These are phyloP conservation scores for Stichodactyla mertensii DNA, from an alignment of 64 coral and sea anemone species.

Conservation along the genomic window DNA sequence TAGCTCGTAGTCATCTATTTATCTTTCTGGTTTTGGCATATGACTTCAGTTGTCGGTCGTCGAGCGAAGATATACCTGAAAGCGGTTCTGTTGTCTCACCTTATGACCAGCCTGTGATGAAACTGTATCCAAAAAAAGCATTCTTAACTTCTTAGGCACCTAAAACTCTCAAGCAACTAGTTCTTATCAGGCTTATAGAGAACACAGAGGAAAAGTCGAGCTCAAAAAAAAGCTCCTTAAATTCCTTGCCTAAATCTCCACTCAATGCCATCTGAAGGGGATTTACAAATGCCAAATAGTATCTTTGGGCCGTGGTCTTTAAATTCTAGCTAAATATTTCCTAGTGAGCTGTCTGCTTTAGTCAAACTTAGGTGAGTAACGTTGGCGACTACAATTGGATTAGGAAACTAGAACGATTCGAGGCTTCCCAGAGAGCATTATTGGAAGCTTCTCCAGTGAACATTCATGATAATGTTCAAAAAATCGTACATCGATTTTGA, in stretches of 20 bases:
- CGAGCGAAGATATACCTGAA: too few relatives aligned
- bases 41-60: too few relatives aligned
- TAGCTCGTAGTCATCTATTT: too few relatives aligned
- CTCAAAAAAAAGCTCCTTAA: constrained; percentile 16
- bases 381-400: neutral
- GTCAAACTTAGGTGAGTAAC: neutral
- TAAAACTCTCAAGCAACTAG: neutral
- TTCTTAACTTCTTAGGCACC: neutral
- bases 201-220: neutral
- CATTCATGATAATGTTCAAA: too few relatives aligned
- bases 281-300: neutral
- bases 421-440: too few relatives aligned
- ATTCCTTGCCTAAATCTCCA: neutral
- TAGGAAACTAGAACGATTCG: too few relatives aligned
- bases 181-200: neutral
- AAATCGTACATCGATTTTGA: too few relatives aligned
- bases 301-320: neutral
- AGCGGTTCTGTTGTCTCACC: too few relatives aligned
- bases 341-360: neutral
- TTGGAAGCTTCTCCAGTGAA: too few relatives aligned
- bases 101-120: neutral
- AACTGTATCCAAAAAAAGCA: neutral
- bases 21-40: too few relatives aligned
- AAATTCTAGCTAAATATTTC: neutral
- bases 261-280: neutral